Base-by-base conservation (phyloP, 1,140 invertebrate genomes). In the Panagrolaimus sp. region DNA sequence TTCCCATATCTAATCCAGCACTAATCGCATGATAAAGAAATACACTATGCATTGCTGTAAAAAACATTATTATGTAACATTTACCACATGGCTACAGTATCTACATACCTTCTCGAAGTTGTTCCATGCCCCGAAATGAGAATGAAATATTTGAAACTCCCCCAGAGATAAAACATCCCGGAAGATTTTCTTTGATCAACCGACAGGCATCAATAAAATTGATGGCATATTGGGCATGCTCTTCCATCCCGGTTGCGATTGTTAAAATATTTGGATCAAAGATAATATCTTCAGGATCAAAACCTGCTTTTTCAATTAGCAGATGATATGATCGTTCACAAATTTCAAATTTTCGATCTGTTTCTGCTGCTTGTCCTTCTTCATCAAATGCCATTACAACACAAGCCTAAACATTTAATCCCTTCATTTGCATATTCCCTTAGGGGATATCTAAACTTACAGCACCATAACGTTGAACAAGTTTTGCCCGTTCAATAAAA, bases 191-290 rank as follows among this genome's bases (percentile, higher is more conserved):
- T 62, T 83, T 84, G 26, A 84, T 84, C 46, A 76, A 65, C 69
- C 76, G 80, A 24, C 83, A 85, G 15, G 87, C 87, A 73, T 88
- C 84, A 67, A 89, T 87, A 76, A 88, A 89, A 71, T 84, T 78
- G 10, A 87, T 82, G 9, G 85, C 88, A 83, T 89, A 89, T 7
- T 75, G 78, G 67, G 87, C 86, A 76, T 89, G 88, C 76, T 89
- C 88, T 71, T 88, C 87, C 77, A 89, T 88, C 24, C 88, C 88
- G 38, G 88, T 89, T 7, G 87, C 88, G 72, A 89, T 87, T 4
- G 88, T 88, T 7, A 89, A 78, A 75, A 89, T 88, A 73, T 89
- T 89, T 0, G 88, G 88, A 78, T 89, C 88, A 84, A 89, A 89
- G 66, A 89, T 89, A 65, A 89, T 87, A 72, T 89, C 88, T 77